phyloP scores from a whole-genome alignment of 2,888 invertebrate species.

The Panopea generosa region DNA sequence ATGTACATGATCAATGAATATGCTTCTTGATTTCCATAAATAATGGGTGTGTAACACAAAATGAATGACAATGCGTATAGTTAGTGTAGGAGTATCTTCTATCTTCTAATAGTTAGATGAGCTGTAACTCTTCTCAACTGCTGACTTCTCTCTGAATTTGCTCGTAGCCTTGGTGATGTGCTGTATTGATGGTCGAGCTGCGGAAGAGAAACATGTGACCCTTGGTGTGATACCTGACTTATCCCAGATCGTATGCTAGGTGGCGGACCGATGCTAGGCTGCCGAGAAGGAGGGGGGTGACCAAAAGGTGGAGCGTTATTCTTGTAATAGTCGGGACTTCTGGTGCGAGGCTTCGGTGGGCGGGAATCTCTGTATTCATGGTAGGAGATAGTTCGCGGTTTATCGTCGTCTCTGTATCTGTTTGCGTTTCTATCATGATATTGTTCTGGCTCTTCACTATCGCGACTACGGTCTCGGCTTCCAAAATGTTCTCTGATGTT shows the following conservation, averaged over 20 bases:
- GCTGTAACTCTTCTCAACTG: constrained; percentile 1
- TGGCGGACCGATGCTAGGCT: constrained; percentile 21
- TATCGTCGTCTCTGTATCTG: neutral
- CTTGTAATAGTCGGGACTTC: constrained; percentile 50
- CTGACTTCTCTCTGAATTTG: neutral
- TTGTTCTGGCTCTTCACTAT: neutral
- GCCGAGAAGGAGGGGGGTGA: constrained; percentile 28
- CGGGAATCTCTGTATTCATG: constrained; percentile 12
- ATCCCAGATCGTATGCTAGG: constrained; percentile 21
- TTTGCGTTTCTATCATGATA: neutral
- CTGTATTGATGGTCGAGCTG: neutral
- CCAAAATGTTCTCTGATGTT: neutral
- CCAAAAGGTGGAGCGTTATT: constrained; percentile 35
- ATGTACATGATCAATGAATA: no score
- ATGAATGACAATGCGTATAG: no score
- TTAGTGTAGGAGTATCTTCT: no score
- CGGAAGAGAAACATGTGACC: constrained; percentile 36
- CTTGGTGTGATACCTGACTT: constrained; percentile 28
- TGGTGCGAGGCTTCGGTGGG: constrained; percentile 8
- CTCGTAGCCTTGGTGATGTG: no score
- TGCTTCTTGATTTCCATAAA: no score
- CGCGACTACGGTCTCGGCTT: constrained; percentile 2
- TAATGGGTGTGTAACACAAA: no score
- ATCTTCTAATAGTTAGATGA: no score
- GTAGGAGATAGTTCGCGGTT: neutral